Evolutionary conservation across 1,140 invertebrate species (phyloP).

Genomic region (Ganaspis sp.): DNA sequence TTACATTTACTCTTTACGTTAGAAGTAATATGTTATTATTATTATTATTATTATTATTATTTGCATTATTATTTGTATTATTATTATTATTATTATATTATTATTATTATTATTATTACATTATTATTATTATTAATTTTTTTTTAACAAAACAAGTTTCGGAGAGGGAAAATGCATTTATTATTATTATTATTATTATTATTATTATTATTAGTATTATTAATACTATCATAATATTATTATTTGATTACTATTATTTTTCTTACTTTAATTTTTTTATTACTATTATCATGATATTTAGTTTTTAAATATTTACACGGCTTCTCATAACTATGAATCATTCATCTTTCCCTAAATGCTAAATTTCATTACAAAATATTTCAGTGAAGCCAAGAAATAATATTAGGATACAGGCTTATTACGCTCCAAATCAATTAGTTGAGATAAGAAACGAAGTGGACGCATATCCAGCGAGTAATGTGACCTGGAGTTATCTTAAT

Average conservation of each 20-base stretch:
- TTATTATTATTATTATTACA: background rate
- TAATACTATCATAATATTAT: background rate
- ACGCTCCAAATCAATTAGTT: slow-evolving; percentile 66
- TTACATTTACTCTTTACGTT: slow-evolving; percentile 1
- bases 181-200: no score
- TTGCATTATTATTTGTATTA: no score
- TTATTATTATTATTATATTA: background rate
- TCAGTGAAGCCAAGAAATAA: slow-evolving; percentile 71
- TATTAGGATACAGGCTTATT: slow-evolving; percentile 68
- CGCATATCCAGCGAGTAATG: slow-evolving; percentile 73
- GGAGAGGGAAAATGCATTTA: no score
- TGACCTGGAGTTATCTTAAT: slow-evolving; percentile 74
- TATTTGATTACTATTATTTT: background rate
- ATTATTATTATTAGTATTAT: no score
- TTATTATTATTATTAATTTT: no score
- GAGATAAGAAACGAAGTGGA: slow-evolving; percentile 71
- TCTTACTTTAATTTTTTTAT: background rate
- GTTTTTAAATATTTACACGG: no score
- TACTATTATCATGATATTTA: no score
- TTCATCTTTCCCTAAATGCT: no score
- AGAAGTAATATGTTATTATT: slow-evolving; percentile 10
- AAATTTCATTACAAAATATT: slow-evolving; percentile 42
- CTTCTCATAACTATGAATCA: no score
- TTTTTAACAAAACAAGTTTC: no score
- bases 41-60: background rate